A percentile compares a stretch with the other conserved stretches of the same genome.
Evolutionary conservation across 2,888 invertebrate species (phyloP).

Genomic region (Aricia artaxerxes): DNA sequence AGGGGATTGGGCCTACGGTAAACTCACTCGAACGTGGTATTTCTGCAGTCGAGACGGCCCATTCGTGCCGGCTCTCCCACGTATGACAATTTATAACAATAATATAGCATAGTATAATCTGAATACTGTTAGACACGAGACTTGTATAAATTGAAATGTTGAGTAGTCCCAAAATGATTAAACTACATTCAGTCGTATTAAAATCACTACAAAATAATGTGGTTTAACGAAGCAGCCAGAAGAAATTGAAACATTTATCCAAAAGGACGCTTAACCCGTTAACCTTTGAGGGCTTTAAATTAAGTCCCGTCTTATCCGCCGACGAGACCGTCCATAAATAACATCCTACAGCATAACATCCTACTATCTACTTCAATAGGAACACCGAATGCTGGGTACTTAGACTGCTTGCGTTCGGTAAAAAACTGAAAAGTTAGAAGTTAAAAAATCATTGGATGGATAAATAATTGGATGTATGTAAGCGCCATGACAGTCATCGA

Average conservation of each 20-base stretch:
- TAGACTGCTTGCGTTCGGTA: not conserved
- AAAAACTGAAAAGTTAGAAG: not conserved
- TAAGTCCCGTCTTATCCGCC: slow-evolving; percentile 19
- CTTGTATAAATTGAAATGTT: too few relatives aligned
- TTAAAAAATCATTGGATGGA: not conserved
- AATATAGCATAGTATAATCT: too few relatives aligned
- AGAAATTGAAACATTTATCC: slow-evolving; percentile 23
- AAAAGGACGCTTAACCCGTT: slow-evolving; percentile 6
- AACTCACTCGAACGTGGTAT: too few relatives aligned
- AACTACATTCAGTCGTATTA: too few relatives aligned
- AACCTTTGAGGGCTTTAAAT: slow-evolving; percentile 26
- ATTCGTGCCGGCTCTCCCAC: too few relatives aligned
- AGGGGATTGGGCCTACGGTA: too few relatives aligned
- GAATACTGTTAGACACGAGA: too few relatives aligned
- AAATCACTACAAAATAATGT: not conserved
- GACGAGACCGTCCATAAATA: slow-evolving; percentile 3
- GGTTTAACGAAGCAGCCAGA: not conserved
- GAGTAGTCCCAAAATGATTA: too few relatives aligned
- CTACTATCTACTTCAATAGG: slow-evolving; percentile 5
- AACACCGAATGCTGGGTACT: not conserved
- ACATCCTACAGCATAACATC: slow-evolving; percentile 10
- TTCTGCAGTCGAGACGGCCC: too few relatives aligned
- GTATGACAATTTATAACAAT: too few relatives aligned
- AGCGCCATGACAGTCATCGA: too few relatives aligned
- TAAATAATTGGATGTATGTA: too few relatives aligned